Conservation (phyloP, 2,888 invertebrate species). For the Eubasilissa splendida region DNA sequence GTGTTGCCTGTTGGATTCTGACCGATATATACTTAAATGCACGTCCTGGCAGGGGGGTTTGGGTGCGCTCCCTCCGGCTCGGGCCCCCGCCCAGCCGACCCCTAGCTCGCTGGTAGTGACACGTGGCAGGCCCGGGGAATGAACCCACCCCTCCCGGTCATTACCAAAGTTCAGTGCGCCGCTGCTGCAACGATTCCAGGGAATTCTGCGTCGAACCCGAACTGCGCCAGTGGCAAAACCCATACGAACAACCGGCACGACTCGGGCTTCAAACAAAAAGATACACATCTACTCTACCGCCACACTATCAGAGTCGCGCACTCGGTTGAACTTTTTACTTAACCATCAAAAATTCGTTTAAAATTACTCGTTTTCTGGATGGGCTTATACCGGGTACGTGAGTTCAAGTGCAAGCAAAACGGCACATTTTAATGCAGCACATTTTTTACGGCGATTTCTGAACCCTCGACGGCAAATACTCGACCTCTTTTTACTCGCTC, state of each 20-base stretch:
- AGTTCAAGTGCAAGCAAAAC: slow-evolving; percentile 16
- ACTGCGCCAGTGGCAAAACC: not conserved
- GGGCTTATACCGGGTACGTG: slow-evolving; percentile 23
- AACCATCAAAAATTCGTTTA: not conserved
- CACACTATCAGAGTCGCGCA: too few relatives aligned
- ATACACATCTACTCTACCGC: not conserved
- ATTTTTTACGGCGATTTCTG: not conserved
- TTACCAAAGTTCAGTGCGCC: slow-evolving; percentile 56
- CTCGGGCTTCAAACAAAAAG: not conserved
- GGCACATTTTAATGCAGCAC: not conserved
- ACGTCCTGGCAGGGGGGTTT: not conserved
- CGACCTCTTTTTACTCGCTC: not conserved
- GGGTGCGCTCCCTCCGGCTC: not conserved
- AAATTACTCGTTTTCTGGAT: not conserved
- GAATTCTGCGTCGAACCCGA: slow-evolving; percentile 33
- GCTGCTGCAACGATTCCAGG: slow-evolving; percentile 40
- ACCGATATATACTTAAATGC: slow-evolving; percentile 32
- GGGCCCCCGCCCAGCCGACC: slow-evolving; percentile 4
- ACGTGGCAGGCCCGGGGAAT: slow-evolving; percentile 60
- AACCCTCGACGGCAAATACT: not conserved
- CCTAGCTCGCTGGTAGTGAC: slow-evolving; percentile 60
- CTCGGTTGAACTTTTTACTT: slow-evolving; percentile 3
- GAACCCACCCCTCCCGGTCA: slow-evolving; percentile 52
- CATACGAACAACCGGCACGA: not conserved
- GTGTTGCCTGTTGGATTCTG: not conserved